Evolutionary conservation across 2,113 vertebrate species (phyloP), one percentile per base, ranked within the genome.

Genomic region (Cyanoramphus novaezelandiae): DNA sequence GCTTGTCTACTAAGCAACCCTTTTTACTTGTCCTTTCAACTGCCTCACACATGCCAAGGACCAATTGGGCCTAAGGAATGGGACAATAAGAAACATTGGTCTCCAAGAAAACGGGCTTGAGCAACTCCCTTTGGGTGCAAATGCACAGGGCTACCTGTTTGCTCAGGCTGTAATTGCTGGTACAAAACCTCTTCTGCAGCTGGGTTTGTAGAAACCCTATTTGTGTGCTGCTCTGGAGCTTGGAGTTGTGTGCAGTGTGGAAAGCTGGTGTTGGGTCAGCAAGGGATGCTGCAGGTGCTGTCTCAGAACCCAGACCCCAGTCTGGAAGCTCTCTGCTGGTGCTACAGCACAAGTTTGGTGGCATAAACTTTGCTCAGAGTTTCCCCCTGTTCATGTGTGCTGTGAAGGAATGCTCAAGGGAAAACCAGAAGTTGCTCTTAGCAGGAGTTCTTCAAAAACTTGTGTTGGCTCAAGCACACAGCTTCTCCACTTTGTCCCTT

Each of bases 401-500:
- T 81, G 23, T 21, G 59, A 52, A 47, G 39, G 52, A 82, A 57
- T 75, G 46, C 13, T 90, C 29, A 28, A 44, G 14, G 6, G 52
- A 57, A 71, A n/a, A 89, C 20, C 19, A 60, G 27, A 71, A 72
- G 27, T 20, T 84, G 25, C 23, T 53, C 3, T 0, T 28, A 68
- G 17, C 10, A 71, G 53, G 46, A 57, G 23, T 19, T 47, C 33
- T 85, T 67, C 16, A 46, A 70, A 43, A 25, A 24, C n/a, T 59
- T 72, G 29, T 2, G 0, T 35, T 64, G 43, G 35, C 16, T n/a
- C 44, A 70, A 46, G 41, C 1, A 1, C 16, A 8, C 3, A 3
- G 31, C 37, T 72, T 90, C 59, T 90, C 46, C 4, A 25, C 62
- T 11, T 25, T 52, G 13, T 69, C 17, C 23, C 20, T 77, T 59